Evolutionary conservation across 2,113 vertebrate genomes (phyloP).

Genomic region (Raja brachyura): DNA sequence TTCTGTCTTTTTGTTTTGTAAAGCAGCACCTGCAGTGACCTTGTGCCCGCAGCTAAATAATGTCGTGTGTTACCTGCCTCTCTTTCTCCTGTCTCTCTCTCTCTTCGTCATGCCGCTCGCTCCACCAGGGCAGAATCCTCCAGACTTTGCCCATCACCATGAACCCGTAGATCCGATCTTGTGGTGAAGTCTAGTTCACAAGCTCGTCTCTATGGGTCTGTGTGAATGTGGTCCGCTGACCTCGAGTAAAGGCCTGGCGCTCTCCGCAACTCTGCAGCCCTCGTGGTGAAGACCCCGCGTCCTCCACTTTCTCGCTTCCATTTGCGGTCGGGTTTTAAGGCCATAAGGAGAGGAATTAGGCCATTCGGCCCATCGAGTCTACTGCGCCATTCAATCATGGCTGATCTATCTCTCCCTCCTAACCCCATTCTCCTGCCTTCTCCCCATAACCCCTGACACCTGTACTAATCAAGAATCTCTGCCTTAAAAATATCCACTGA

Average conservation of each 20-base stretch:
- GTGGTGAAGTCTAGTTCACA: conserved; percentile 86
- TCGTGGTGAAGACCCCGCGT: neutral
- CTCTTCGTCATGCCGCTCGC: neutral
- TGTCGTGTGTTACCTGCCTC: neutral
- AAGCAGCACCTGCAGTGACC: too few relatives aligned
- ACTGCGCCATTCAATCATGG: too few relatives aligned
- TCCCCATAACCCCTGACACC: too few relatives aligned
- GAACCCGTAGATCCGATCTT: conserved; percentile 99
- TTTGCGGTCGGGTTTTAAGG: neutral
- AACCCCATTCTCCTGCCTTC: too few relatives aligned
- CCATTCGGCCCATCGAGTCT: too few relatives aligned
- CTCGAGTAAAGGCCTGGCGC: conserved; percentile 39
- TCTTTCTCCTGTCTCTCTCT: neutral
- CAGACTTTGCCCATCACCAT: conserved; percentile 72
- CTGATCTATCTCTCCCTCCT: too few relatives aligned
- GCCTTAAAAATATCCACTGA: too few relatives aligned
- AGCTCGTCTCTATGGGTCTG: conserved; percentile 99
- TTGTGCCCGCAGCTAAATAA: neutral
- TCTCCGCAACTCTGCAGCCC: neutral
- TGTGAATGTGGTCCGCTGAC: conserved; percentile 80
- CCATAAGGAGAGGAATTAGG: too few relatives aligned
- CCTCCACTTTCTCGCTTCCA: neutral
- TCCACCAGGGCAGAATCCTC: neutral
- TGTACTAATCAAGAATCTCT: too few relatives aligned
- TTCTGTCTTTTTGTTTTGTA: too few relatives aligned